These are phyloP conservation scores for Acleris literana DNA, from an alignment of 2,888 invertebrate species.

Conservation along the genomic window DNA sequence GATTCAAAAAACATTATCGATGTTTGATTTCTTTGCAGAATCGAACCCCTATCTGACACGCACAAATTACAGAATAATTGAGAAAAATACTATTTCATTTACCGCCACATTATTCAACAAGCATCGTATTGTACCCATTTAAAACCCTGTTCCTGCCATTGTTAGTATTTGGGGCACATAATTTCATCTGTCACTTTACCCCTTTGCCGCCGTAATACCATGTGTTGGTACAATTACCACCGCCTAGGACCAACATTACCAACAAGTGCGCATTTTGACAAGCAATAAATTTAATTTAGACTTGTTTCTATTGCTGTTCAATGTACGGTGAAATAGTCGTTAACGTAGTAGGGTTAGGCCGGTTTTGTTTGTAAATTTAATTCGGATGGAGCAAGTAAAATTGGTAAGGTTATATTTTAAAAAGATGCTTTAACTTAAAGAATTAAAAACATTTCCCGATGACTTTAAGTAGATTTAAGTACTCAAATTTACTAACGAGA, in stretches of 20 bases:
- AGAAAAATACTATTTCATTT: constrained; percentile 9
- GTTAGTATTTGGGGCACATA: constrained; percentile 32
- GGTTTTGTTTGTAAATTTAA: constrained; percentile 39
- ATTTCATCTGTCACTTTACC: constrained; percentile 53
- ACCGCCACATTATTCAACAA: constrained; percentile 16
- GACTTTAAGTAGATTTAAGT: too few relatives aligned
- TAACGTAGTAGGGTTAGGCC: constrained; percentile 53
- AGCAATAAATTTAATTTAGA: constrained; percentile 77
- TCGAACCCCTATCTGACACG: too few relatives aligned
- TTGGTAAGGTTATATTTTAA: neutral
- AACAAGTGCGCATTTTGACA: constrained; percentile 77
- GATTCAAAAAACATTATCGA: too few relatives aligned
- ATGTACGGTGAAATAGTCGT: constrained; percentile 70
- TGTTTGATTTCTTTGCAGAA: too few relatives aligned
- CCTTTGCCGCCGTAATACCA: constrained; percentile 69
- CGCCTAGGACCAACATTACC: constrained; percentile 50
- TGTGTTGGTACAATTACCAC: constrained; percentile 77
- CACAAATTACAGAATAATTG: constrained; percentile 15
- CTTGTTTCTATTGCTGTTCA: constrained; percentile 61
- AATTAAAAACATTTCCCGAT: neutral
- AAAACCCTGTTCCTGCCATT: constrained; percentile 32
- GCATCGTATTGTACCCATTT: constrained; percentile 20
- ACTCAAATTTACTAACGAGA: too few relatives aligned
- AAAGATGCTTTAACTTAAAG: neutral
- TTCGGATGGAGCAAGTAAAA: neutral